Evolutionary conservation across 2,113 vertebrate genomes (phyloP), one percentile per base, ranked within the genome.

Genomic region (Morphnarchus princeps): DNA sequence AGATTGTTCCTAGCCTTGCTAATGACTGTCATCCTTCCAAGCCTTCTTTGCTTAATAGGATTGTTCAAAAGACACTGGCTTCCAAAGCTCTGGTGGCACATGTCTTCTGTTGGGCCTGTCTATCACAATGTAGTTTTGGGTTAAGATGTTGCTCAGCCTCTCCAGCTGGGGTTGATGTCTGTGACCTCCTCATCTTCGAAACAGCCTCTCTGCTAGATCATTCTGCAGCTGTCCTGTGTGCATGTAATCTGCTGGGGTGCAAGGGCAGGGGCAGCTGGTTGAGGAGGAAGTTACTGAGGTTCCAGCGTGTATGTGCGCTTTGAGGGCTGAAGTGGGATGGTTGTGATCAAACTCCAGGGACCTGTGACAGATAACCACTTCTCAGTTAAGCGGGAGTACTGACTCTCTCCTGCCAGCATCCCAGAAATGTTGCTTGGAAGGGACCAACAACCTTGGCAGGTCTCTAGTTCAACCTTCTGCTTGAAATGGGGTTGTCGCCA

Each of bases 301-400:
- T 71, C 42, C 42, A 63, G 40, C 1, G 1, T 2, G 1, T 31
- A 29, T 62, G 32, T 36, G 49, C 0, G 1, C 26, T 76, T 38
- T 58, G 62, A 49, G n/a, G 26, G 42, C 59, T 69, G 25, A 42
- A 40, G 29, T 65, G 38, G 32, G 17, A 16, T 79, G 58, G 43
- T 32, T 43, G 58, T 50, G 67, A 28, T 70, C 13, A 69, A 62
- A 61, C 47, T 31, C 38, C 25, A 69, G 76, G 21, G n/a, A 69
- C 49, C 28, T 70, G 25, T 57, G n/a, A 40, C 40, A 54, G 52
- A 43, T 45, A 55, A 71, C 38, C 17, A 7, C 47, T 19, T 50
- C 61, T 67, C 43, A 34, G 22, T 82, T 29, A 43, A 57, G 58
- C 2, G 1, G 52, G 16, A 70, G 31, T 62, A 42, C 47, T 55